A percentile compares a stretch with the other conserved stretches of the same genome.
phyloP scores from a whole-genome alignment of 2,888 invertebrate genomes.

The Catocala fraxini region DNA sequence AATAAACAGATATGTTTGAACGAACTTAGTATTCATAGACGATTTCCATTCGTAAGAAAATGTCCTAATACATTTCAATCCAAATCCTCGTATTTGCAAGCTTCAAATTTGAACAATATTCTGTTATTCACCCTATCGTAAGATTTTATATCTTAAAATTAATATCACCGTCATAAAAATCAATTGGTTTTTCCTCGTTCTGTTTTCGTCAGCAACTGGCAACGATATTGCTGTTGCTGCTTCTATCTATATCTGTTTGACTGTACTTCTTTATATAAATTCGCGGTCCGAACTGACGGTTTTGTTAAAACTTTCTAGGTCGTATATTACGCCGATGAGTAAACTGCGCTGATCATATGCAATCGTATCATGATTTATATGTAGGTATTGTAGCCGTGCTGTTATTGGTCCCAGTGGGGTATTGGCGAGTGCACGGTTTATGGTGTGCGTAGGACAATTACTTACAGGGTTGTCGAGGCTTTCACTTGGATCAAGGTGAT shows the following conservation, averaged over 20 bases:
- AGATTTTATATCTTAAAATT: too few relatives aligned
- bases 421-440: too few relatives aligned
- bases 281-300: conserved; percentile 35
- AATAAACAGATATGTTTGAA: too few relatives aligned
- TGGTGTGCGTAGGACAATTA: too few relatives aligned
- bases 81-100: not conserved
- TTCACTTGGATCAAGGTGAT: too few relatives aligned
- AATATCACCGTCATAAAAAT: not conserved
- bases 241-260: conserved; percentile 18
- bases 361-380: conserved; percentile 13
- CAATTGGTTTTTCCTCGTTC: not conserved
- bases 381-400: too few relatives aligned
- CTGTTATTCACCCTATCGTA: not conserved
- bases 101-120: not conserved
- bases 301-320: conserved; percentile 41
- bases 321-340: conserved; percentile 41
- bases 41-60: too few relatives aligned
- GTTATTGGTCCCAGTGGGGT: too few relatives aligned
- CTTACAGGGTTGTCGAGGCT: too few relatives aligned
- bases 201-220: not conserved
- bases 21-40: too few relatives aligned
- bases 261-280: conserved; percentile 27
- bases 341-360: conserved; percentile 31
- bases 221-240: too few relatives aligned
- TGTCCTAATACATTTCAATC: too few relatives aligned